A percentile compares a stretch with the other conserved stretches of the same genome.
These are phyloP conservation scores for Thymelicus lineola DNA, from an alignment of 2,888 invertebrate species.

Conservation along the genomic window DNA sequence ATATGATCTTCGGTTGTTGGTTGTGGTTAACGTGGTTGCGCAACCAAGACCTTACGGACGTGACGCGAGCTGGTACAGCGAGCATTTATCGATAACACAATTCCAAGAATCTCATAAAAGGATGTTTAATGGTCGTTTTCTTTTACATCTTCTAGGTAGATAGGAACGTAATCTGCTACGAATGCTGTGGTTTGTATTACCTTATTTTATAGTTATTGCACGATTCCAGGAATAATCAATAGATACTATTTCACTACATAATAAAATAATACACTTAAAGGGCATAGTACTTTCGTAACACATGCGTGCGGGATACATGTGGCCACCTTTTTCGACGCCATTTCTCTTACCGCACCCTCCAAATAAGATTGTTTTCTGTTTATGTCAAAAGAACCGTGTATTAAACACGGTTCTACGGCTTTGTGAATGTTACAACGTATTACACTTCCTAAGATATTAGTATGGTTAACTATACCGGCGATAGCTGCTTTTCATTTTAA, in stretches of 20 bases:
- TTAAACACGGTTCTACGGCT: too few species aligned
- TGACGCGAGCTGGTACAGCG: not conserved
- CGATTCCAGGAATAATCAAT: not conserved
- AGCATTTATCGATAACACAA: not conserved
- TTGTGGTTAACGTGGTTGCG: constrained; percentile 23
- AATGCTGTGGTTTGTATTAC: not conserved
- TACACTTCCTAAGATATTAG: too few species aligned
- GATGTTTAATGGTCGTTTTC: not conserved
- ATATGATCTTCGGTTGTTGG: constrained; percentile 19
- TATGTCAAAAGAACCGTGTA: not conserved
- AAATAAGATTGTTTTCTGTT: constrained; percentile 2
- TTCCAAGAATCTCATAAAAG: not conserved
- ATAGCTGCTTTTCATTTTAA: too few species aligned
- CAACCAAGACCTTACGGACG: not conserved
- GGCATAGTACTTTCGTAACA: too few species aligned
- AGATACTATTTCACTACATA: too few species aligned
- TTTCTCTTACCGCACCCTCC: constrained; percentile 4
- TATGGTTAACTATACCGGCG: too few species aligned
- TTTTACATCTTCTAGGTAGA: not conserved
- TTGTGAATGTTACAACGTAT: not conserved
- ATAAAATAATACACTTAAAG: too few species aligned
- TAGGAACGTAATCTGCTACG: not conserved
- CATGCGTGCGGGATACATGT: constrained; percentile 10
- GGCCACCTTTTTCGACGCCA: constrained; percentile 9
- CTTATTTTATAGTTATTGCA: not conserved